phyloP scores from a whole-genome alignment of 2,113 vertebrate species.

The Leucosticte australis region DNA sequence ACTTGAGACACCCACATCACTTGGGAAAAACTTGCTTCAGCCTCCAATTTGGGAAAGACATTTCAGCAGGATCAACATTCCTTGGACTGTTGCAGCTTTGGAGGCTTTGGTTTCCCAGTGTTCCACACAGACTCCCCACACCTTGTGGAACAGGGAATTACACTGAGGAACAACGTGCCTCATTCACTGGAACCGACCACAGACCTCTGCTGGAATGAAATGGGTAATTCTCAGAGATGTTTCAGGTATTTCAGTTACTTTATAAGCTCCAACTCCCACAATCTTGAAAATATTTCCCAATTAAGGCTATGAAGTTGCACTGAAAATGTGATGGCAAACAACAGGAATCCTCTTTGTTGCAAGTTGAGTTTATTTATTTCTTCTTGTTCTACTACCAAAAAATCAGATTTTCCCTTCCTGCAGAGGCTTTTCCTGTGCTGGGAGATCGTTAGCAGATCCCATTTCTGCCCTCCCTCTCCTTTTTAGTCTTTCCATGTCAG shows the following conservation, averaged over 20 bases:
- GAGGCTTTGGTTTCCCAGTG: not conserved
- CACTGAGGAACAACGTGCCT: not conserved
- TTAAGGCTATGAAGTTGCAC: not conserved
- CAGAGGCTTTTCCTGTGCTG: not conserved
- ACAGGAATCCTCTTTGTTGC: not conserved
- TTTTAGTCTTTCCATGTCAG: not conserved
- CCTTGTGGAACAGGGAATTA: not conserved
- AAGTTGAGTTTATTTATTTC: not conserved
- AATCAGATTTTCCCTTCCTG: not conserved
- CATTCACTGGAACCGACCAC: not conserved
- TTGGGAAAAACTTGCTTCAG: conserved; percentile 1
- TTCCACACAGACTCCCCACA: not conserved
- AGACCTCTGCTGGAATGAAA: not conserved
- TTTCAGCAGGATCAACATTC: not conserved
- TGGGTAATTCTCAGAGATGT: not conserved
- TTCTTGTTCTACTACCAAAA: not conserved
- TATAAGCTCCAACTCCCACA: not conserved
- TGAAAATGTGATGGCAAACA: not conserved
- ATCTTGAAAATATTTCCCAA: not conserved
- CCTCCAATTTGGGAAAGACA: not conserved
- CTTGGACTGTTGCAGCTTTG: not conserved
- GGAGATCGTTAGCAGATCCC: not conserved
- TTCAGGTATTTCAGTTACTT: not conserved
- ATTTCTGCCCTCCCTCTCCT: not conserved
- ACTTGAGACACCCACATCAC: not conserved